phyloP scores from a whole-genome alignment of 2,888 invertebrate species.

The Lysandra coridon region DNA sequence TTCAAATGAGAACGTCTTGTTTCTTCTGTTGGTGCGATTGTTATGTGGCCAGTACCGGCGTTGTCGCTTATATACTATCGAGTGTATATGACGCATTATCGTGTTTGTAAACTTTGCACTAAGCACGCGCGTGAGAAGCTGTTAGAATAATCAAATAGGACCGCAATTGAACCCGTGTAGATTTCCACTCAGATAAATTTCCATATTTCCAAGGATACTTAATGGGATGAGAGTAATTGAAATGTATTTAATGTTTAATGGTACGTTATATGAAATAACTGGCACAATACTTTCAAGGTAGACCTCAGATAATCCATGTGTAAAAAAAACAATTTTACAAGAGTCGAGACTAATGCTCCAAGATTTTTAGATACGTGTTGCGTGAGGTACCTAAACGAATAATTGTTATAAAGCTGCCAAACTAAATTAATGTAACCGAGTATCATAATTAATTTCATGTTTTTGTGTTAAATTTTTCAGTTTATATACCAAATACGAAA shows the following conservation, averaged over 20 bases:
- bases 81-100: constrained; percentile 44
- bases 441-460: too few relatives aligned
- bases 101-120: constrained; percentile 62
- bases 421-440: too few relatives aligned
- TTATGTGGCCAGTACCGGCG: constrained; percentile 23
- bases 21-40: neutral
- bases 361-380: too few relatives aligned
- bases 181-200: constrained; percentile 3
- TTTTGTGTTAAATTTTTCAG: too few relatives aligned
- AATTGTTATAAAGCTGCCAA: too few relatives aligned
- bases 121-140: constrained; percentile 55
- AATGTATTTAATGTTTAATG: neutral
- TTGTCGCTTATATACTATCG: constrained; percentile 45
- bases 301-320: too few relatives aligned
- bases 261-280: neutral
- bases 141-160: constrained; percentile 38
- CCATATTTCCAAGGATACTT: neutral
- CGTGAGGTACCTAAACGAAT: too few relatives aligned
- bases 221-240: neutral
- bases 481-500: neutral
- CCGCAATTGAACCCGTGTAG: neutral
- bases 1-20: neutral
- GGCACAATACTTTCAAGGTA: too few relatives aligned
- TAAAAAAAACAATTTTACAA: too few relatives aligned
- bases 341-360: too few relatives aligned